phyloP scores from a whole-genome alignment of 2,888 invertebrate species.

The Nephrotoma appendiculata region DNA sequence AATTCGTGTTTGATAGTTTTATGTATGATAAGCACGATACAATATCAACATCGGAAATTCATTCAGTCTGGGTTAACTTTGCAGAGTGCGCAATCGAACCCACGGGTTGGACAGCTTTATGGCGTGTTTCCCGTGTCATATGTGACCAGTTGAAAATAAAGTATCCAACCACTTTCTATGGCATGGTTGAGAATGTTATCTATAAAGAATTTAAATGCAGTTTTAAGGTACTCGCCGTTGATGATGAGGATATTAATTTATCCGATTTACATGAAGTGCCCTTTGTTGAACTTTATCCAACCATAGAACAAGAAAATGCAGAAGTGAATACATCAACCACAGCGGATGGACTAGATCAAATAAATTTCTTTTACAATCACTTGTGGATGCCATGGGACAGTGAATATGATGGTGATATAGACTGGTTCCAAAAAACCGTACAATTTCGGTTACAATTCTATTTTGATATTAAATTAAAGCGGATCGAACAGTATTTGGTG shows the following conservation, averaged over 20 bases:
- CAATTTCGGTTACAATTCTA: conserved; percentile 39
- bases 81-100: conserved; percentile 41
- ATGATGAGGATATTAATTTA: conserved; percentile 39
- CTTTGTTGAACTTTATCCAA: conserved; percentile 42
- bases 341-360: conserved; percentile 41
- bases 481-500: conserved; percentile 34
- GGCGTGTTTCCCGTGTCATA: conserved; percentile 43
- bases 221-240: conserved; percentile 39
- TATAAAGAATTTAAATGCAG: conserved; percentile 35
- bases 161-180: conserved; percentile 44
- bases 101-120: conserved; percentile 41
- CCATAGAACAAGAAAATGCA: conserved; percentile 36
- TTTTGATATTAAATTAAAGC: conserved; percentile 40
- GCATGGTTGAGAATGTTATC: conserved; percentile 37
- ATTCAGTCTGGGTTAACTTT: conserved; percentile 39
- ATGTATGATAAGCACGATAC: background rate
- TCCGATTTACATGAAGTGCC: conserved; percentile 40
- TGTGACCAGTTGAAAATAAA: conserved; percentile 42
- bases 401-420: conserved; percentile 38
- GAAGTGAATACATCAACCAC: conserved; percentile 38
- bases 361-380: conserved; percentile 43
- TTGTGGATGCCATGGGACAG: conserved; percentile 49
- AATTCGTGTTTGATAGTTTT: background rate
- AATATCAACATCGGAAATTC: conserved; percentile 24
- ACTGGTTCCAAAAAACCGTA: conserved; percentile 41